Base-by-base conservation (phyloP, 2,113 vertebrate genomes). In the Limanda limanda region DNA sequence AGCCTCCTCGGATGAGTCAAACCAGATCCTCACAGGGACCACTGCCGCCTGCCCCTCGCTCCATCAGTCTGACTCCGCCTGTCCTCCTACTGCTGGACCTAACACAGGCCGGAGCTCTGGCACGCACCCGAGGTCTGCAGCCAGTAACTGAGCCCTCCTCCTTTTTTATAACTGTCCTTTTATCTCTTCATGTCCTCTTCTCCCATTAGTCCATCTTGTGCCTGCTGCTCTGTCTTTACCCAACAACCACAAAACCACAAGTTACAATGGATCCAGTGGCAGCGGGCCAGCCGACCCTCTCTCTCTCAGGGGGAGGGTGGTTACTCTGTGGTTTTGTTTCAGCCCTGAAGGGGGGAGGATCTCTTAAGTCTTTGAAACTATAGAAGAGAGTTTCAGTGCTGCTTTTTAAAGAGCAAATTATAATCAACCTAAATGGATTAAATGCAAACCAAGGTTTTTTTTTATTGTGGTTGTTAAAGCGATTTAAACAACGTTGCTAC, bases 51-150 rank as follows among this genome's bases (percentile, higher is more conserved):
- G 31, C 77, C 61, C 58, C 82, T 74, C 70, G 68, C 67, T 80
- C 24, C 66, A 48, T 73, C 79, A 51, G 14, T 71, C 77, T 92
- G 89, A 92, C 80, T 93, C 92, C 92, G 62, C 78, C 63, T 17
- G 37, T 78, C 63, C 62, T 64, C 67, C 81, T 65, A 65, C 3
- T 67, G 63, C 77, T 68, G 78, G 73, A 78, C 78, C 71, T 55
- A 55, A 63, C 61, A 69, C 76, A 65, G 68, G 42, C 47, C 61
- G 61, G 69, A 60, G 64, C 54, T 72, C 51, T 74, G 82, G 48
- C 65, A 80, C 31, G 76, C 75, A 74, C 55, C 78, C 84, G 84
- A 60, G 84, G 78, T 81, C 81, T 76, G 47, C 61, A 67, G 75
- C 84, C 72, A 24, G 65, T 23, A 55, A 65, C 81, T 45, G 27